Evolutionary conservation across 2,113 vertebrate genomes (phyloP).

Genomic region (Platichthys flesus): DNA sequence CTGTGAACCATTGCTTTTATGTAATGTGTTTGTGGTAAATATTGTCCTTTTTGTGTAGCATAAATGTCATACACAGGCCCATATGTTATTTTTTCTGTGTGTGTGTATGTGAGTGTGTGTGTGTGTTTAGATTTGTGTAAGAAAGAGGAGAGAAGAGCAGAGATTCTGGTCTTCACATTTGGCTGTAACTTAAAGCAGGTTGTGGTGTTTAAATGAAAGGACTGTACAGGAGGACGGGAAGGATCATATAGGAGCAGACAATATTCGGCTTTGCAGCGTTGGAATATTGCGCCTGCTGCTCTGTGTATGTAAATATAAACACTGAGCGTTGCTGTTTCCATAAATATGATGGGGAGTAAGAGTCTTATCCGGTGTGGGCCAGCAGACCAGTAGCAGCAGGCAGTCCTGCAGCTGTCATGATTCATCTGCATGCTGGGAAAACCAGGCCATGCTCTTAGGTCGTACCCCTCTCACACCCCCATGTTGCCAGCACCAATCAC

Average conservation of each 20-base stretch:
- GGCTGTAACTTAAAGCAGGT: slow-evolving; percentile 17
- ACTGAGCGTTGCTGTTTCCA: slow-evolving; percentile 58
- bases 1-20: slow-evolving; percentile 41
- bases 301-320: slow-evolving; percentile 72
- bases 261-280: slow-evolving; percentile 35
- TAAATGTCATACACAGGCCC: slow-evolving; percentile 2
- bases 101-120: background rate
- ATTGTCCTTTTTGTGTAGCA: slow-evolving; percentile 32
- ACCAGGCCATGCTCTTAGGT: slow-evolving; percentile 66
- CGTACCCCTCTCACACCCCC: slow-evolving; percentile 58
- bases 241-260: slow-evolving; percentile 20
- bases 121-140: background rate
- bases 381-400: slow-evolving; percentile 63
- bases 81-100: slow-evolving; percentile 23
- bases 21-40: slow-evolving; percentile 30
- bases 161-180: slow-evolving; percentile 11
- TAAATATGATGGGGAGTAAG: slow-evolving; percentile 59
- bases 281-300: slow-evolving; percentile 60
- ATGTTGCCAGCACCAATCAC: slow-evolving; percentile 63
- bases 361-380: slow-evolving; percentile 46
- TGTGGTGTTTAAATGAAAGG: slow-evolving; percentile 20
- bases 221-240: slow-evolving; percentile 1
- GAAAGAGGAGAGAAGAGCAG: background rate
- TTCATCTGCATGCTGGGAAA: slow-evolving; percentile 72
- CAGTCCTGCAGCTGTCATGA: slow-evolving; percentile 79